These are phyloP conservation scores for Oreochromis tanganicae DNA, from an alignment of 2,113 vertebrate species.

Conservation along the genomic window DNA sequence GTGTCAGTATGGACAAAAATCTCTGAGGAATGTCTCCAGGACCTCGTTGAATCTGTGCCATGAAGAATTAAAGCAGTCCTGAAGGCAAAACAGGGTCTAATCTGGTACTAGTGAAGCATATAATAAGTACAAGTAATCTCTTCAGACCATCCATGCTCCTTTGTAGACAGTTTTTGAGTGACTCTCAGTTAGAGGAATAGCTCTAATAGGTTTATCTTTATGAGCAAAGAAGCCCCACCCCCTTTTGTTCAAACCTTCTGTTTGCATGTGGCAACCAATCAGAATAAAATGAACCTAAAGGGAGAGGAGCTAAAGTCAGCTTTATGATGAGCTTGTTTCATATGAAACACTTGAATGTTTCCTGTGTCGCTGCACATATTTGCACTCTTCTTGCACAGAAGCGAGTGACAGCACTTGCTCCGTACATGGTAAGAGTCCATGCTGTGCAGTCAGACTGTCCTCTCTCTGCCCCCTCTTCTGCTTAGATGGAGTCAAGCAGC, in stretches of 20 bases:
- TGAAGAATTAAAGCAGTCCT: neutral
- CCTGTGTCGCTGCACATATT: neutral
- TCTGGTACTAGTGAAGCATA: neutral
- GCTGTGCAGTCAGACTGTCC: constrained; percentile 4
- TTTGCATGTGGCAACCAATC: neutral
- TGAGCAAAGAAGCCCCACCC: neutral
- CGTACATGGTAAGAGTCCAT: neutral
- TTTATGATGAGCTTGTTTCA: neutral
- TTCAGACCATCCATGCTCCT: neutral
- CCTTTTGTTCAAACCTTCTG: neutral
- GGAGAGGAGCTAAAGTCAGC: neutral
- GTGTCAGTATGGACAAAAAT: neutral
- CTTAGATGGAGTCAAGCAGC: constrained; percentile 83
- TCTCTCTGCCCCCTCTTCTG: constrained; percentile 15
- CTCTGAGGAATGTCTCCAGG: neutral
- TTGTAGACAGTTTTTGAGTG: neutral
- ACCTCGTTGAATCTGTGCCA: neutral
- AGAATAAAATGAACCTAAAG: neutral
- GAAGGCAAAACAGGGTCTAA: neutral
- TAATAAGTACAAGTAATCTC: neutral
- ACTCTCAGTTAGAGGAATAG: neutral
- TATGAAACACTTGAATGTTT: neutral
- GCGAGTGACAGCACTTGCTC: neutral
- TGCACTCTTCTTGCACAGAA: neutral
- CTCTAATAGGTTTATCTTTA: neutral